phyloP scores from a whole-genome alignment of 2,797 vertebrate species.

The Neosalanx taihuensis region DNA sequence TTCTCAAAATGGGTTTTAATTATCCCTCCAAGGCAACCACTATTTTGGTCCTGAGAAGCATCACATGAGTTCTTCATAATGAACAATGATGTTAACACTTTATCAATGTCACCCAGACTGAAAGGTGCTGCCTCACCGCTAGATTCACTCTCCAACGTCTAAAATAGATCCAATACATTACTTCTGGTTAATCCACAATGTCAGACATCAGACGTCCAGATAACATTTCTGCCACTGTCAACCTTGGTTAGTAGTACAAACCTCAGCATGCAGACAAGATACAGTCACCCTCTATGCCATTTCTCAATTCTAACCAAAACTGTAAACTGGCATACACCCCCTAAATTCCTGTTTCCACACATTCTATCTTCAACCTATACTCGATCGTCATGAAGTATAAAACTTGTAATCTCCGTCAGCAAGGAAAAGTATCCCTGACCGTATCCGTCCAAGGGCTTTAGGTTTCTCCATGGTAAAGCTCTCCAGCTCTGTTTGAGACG shows the following conservation, averaged over 20 bases:
- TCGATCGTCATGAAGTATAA: slow-evolving; percentile 16
- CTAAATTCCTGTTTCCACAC: background rate
- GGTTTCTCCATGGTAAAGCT: slow-evolving; percentile 35
- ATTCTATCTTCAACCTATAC: slow-evolving; percentile 14
- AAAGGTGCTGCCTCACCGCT: slow-evolving; percentile 1
- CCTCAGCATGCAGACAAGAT: slow-evolving; percentile 46
- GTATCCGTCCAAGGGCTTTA: slow-evolving; percentile 19
- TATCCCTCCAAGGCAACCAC: slow-evolving; percentile 28
- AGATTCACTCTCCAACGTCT: slow-evolving; percentile 1
- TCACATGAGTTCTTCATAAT: background rate
- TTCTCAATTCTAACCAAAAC: slow-evolving; percentile 36
- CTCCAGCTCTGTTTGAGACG: slow-evolving; percentile 44
- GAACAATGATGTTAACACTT: slow-evolving; percentile 6
- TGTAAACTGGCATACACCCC: slow-evolving; percentile 27
- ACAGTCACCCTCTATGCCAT: slow-evolving; percentile 52
- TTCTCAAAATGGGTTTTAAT: slow-evolving; percentile 33
- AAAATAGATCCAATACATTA: slow-evolving; percentile 13
- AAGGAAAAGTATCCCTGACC: slow-evolving; percentile 21
- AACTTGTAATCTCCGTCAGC: slow-evolving; percentile 37
- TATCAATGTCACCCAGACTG: slow-evolving; percentile 19
- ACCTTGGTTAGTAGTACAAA: slow-evolving; percentile 27
- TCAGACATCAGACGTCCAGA: background rate
- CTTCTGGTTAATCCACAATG: background rate
- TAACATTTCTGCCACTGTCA: slow-evolving; percentile 18
- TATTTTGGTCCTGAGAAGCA: slow-evolving; percentile 27